These are phyloP conservation scores for Trachelus iudaicus DNA, from an alignment of 2,888 invertebrate species.

Conservation along the genomic window DNA sequence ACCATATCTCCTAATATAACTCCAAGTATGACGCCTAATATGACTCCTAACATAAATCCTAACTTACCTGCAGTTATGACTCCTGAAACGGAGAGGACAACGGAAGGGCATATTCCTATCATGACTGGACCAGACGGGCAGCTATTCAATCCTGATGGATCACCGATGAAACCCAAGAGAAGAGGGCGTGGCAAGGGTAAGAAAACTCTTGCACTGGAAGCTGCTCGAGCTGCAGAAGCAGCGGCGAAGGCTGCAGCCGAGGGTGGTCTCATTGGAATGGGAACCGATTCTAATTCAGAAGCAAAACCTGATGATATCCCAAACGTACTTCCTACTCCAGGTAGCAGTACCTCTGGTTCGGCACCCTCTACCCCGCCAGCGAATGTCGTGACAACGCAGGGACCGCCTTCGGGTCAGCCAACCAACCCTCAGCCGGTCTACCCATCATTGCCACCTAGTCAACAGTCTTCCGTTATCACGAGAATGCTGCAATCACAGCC, in stretches of 20 bases:
- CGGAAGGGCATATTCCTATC: constrained; percentile 41
- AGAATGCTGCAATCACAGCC: constrained; percentile 71
- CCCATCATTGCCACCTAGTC: constrained; percentile 63
- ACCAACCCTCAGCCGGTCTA: constrained; percentile 49
- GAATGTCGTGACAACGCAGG: constrained; percentile 50
- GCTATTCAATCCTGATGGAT: constrained; percentile 55
- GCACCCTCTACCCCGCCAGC: constrained; percentile 59
- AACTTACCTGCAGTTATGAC: constrained; percentile 56
- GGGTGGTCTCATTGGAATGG: constrained; percentile 43
- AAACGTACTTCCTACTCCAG: constrained; percentile 55
- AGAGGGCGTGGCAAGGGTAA: constrained; percentile 63
- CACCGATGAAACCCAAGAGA: constrained; percentile 58
- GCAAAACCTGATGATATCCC: constrained; percentile 50
- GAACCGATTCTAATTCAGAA: constrained; percentile 54
- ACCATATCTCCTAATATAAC: constrained; percentile 29
- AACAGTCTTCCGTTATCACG: constrained; percentile 71
- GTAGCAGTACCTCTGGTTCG: constrained; percentile 62
- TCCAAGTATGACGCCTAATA: constrained; percentile 15
- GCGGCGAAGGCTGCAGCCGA: constrained; percentile 65
- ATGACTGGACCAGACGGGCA: constrained; percentile 45
- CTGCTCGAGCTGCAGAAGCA: constrained; percentile 68
- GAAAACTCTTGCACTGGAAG: constrained; percentile 62
- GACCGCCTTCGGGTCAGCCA: constrained; percentile 36
- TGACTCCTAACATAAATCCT: constrained; percentile 21
- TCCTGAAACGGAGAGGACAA: constrained; percentile 62